These are phyloP conservation scores for Myripristis murdjan DNA, from an alignment of 2,797 vertebrate species.

Conservation along the genomic window DNA sequence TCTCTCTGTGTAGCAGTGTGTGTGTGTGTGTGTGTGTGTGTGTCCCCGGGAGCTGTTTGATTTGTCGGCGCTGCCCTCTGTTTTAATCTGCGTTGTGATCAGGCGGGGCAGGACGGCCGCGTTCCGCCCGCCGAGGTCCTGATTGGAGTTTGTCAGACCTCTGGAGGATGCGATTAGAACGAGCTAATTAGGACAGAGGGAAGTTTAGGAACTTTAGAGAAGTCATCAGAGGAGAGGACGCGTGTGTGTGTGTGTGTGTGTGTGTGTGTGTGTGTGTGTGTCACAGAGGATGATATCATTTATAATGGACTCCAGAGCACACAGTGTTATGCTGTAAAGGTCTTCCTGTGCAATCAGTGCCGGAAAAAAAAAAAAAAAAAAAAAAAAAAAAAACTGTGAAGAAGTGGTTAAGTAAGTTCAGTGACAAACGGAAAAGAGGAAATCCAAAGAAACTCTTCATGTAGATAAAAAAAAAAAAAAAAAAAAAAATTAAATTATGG, in stretches of 20 bases:
- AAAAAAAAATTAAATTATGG: too few relatives aligned
- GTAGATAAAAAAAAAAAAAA: too few relatives aligned
- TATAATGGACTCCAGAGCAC: neutral
- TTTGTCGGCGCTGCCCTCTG: conserved; percentile 68
- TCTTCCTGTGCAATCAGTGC: too few relatives aligned
- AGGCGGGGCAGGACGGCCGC: conserved; percentile 74
- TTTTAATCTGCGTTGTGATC: conserved; percentile 68
- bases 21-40: neutral
- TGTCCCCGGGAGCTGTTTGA: conserved; percentile 64
- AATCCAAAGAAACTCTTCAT: too few relatives aligned
- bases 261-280: conserved; percentile 27
- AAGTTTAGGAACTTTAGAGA: conserved; percentile 71
- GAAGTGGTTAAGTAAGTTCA: too few relatives aligned
- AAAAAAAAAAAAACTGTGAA: too few relatives aligned
- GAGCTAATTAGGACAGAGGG: conserved; percentile 81
- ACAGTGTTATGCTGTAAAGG: too few relatives aligned
- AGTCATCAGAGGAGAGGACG: conserved; percentile 58
- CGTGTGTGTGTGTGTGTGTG: neutral
- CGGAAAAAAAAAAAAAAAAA: too few relatives aligned
- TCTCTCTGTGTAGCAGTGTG: too few relatives aligned
- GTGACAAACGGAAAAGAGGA: too few relatives aligned
- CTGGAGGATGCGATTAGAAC: conserved; percentile 78
- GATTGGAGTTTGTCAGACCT: conserved; percentile 72
- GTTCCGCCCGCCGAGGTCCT: conserved; percentile 67
- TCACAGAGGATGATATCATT: conserved; percentile 6